A percentile compares a stretch with the other conserved stretches of the same genome.
Conservation (phyloP, 2,113 vertebrate species). For the Perognathus longimembris region DNA sequence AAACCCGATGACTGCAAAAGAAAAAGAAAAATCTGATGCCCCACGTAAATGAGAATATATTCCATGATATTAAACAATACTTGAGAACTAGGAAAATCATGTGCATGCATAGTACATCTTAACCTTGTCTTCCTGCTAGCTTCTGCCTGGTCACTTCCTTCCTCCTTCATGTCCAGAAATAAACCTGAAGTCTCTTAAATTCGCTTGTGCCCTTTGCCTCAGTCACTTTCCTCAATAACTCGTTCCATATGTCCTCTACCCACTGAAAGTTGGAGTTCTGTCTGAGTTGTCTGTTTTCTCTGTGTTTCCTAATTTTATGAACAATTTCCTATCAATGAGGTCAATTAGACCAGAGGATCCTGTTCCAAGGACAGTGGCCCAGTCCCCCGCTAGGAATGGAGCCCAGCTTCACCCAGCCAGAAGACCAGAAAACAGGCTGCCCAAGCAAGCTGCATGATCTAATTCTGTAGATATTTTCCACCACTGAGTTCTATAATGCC, state of each 20-base stretch:
- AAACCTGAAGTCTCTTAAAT: slow-evolving; percentile 83
- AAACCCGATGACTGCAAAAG: too few species aligned
- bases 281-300: slow-evolving; percentile 78
- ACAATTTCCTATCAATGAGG: slow-evolving; percentile 87
- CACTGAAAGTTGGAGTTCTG: slow-evolving; percentile 62
- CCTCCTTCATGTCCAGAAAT: slow-evolving; percentile 80
- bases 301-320: slow-evolving; percentile 85
- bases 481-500: slow-evolving; percentile 51
- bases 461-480: slow-evolving; percentile 82
- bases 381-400: slow-evolving; percentile 61
- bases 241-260: slow-evolving; percentile 79
- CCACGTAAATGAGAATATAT: background rate
- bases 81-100: background rate
- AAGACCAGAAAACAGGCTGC: background rate
- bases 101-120: slow-evolving; percentile 53
- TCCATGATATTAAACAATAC: background rate
- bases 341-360: slow-evolving; percentile 83
- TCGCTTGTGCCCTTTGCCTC: slow-evolving; percentile 75
- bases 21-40: background rate
- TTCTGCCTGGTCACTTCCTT: background rate
- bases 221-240: slow-evolving; percentile 80
- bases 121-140: slow-evolving; percentile 54
- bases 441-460: slow-evolving; percentile 51
- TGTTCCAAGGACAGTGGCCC: slow-evolving; percentile 79
- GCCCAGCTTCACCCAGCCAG: slow-evolving; percentile 11